Conservation (phyloP, 1,140 invertebrate species). For the Eriocheir sinensis region DNA sequence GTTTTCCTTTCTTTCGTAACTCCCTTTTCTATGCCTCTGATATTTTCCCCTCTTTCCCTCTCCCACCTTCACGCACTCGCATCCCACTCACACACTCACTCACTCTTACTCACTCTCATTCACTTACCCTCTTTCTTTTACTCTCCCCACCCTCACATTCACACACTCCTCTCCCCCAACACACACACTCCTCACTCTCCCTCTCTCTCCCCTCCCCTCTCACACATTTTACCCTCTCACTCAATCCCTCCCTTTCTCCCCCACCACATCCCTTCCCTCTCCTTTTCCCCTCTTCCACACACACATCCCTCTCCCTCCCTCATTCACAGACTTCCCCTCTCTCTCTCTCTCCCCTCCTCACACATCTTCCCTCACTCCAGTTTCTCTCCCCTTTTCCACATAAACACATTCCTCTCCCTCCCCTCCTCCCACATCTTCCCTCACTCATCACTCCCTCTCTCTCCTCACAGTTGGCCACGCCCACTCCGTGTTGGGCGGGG, state of each 20-base stretch:
- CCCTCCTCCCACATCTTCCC: not conserved
- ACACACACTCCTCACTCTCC: not conserved
- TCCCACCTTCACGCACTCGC: not conserved
- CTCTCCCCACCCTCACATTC: not conserved
- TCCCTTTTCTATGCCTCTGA: not conserved
- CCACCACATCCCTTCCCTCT: too few relatives aligned
- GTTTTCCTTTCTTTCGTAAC: not conserved
- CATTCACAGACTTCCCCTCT: not conserved
- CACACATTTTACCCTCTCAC: too few relatives aligned
- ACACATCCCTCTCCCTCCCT: too few relatives aligned
- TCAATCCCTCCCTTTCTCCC: too few relatives aligned
- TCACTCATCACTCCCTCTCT: not conserved
- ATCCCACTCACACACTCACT: not conserved
- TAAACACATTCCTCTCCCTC: too few relatives aligned
- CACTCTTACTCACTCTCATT: not conserved
- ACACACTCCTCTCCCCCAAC: not conserved
- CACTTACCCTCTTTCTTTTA: not conserved
- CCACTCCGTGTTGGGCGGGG: slow-evolving; percentile 61
- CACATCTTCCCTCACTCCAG: not conserved
- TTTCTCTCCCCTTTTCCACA: too few relatives aligned
- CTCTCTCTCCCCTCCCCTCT: not conserved
- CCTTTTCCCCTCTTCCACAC: too few relatives aligned
- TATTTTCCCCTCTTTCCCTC: not conserved
- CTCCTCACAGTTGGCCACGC: slow-evolving; percentile 60
- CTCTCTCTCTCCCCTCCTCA: not conserved